Base-by-base conservation (phyloP, 2,888 invertebrate species). In the Lepas anatifera region DNA sequence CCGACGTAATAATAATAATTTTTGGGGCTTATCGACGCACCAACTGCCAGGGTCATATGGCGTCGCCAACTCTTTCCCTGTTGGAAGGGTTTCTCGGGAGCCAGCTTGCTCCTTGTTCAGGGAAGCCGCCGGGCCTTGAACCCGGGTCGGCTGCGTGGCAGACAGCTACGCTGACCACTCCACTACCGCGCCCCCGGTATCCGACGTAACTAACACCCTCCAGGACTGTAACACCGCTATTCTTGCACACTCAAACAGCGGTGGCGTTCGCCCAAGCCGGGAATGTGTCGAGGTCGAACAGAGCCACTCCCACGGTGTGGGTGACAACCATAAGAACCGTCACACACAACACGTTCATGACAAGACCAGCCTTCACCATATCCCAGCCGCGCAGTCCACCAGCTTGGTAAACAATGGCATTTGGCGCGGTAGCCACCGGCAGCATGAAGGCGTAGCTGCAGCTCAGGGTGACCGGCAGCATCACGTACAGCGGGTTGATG, bases 401-500 rank as follows among this genome's bases (percentile, higher is more conserved):
- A 18, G 90, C 89, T 0, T 89, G 90, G 29, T 90, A 90, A 0
- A 91, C 94, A 72, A 97, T 91, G 6, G 96, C 95, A 81, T 96
- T 96, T 25, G 95, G 95, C 3, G 95, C 95, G 0, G 95, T 95
- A 67, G 94, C 95, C 22, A 95, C 95, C 0, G 95, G 95, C 80
- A 96, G 84, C 84, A 93, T 93, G 84, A 95, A 84, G 37, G 84
- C 93, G 83, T 93, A 93, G 69, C 94, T 94, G 78, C 93, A 92
- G 4, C 92, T 89, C 35, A 95, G 82, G 0, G 94, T 86, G 0
- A 92, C 92, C 0, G 95, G 94, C 75, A 95, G 83, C 87, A 95
- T 93, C 78, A 95, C 83, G 80, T 90, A 92, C 71, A 96, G 82
- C 8, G 73, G 73, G 67, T 73, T 73, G 35, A 73, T 70, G 1